These are phyloP conservation scores for Pseudomyrmex dendroicus DNA, from an alignment of 1,140 invertebrate species.

Conservation along the genomic window DNA sequence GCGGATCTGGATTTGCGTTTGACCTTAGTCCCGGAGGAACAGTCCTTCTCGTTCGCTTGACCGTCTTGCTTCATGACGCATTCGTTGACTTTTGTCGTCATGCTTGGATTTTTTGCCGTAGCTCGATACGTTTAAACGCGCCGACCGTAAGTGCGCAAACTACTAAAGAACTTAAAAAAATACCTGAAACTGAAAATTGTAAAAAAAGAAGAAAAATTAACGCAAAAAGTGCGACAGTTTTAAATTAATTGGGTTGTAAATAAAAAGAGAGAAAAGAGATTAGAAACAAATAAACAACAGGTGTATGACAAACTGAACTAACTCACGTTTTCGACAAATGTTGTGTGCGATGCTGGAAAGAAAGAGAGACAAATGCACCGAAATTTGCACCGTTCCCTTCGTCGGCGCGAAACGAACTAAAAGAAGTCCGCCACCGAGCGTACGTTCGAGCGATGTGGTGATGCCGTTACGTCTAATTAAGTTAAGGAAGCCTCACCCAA, in stretches of 20 bases:
- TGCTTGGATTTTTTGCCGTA: constrained; percentile 38
- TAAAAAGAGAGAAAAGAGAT: neutral
- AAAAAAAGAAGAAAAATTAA: constrained; percentile 56
- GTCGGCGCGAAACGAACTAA: constrained; percentile 76
- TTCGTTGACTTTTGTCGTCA: constrained; percentile 9
- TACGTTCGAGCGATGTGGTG: constrained; percentile 78
- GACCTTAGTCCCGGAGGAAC: constrained; percentile 69
- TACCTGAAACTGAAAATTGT: constrained; percentile 71
- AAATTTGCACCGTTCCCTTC: constrained; percentile 26
- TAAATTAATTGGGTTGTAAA: constrained; percentile 17
- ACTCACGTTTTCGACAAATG: constrained; percentile 59
- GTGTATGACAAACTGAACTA: constrained; percentile 10
- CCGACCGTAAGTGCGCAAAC: constrained; percentile 51
- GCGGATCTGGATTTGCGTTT: constrained; percentile 81
- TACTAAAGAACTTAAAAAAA: constrained; percentile 72
- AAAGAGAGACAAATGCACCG: constrained; percentile 6
- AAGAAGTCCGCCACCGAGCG: constrained; percentile 62
- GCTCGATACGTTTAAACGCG: constrained; percentile 16
- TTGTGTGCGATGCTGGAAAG: constrained; percentile 11
- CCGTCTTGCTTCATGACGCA: neutral
- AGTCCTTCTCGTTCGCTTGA: neutral
- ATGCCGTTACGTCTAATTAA: constrained; percentile 82
- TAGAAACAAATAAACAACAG: neutral
- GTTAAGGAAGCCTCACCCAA: constrained; percentile 80
- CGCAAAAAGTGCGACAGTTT: neutral